Conservation (phyloP, 2,797 vertebrate genomes). For the Acanthornis magna region DNA sequence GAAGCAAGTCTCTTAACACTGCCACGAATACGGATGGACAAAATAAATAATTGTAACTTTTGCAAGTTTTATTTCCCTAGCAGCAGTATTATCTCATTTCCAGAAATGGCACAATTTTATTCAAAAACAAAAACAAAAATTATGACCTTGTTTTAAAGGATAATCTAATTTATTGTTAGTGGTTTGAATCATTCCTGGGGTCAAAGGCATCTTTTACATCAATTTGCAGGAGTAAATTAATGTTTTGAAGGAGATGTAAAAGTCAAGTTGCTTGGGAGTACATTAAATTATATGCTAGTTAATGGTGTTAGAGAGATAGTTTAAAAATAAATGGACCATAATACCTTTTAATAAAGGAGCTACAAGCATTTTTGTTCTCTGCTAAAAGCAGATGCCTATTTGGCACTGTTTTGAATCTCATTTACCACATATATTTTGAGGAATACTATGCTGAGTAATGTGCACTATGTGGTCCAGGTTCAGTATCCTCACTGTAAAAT, state of each 20-base stretch:
- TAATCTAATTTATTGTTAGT: constrained; percentile 75
- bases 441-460: constrained; percentile 85
- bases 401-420: constrained; percentile 79
- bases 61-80: constrained; percentile 3
- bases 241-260: constrained; percentile 76
- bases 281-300: constrained; percentile 77
- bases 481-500: constrained; percentile 87
- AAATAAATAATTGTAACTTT: not conserved
- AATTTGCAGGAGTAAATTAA: constrained; percentile 74
- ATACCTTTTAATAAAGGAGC: constrained; percentile 75
- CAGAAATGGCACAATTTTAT: constrained; percentile 19
- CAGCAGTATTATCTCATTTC: not conserved
- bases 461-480: constrained; percentile 82
- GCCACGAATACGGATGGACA: not conserved
- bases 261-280: constrained; percentile 74
- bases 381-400: constrained; percentile 77
- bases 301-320: constrained; percentile 73
- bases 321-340: constrained; percentile 78
- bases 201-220: constrained; percentile 74
- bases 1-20: not conserved
- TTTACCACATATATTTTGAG: constrained; percentile 89
- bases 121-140: constrained; percentile 52
- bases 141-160: constrained; percentile 50
- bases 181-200: constrained; percentile 65
- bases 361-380: constrained; percentile 77